phyloP scores from a whole-genome alignment of 2,113 vertebrate species.

The Campylomormyrus numenius region DNA sequence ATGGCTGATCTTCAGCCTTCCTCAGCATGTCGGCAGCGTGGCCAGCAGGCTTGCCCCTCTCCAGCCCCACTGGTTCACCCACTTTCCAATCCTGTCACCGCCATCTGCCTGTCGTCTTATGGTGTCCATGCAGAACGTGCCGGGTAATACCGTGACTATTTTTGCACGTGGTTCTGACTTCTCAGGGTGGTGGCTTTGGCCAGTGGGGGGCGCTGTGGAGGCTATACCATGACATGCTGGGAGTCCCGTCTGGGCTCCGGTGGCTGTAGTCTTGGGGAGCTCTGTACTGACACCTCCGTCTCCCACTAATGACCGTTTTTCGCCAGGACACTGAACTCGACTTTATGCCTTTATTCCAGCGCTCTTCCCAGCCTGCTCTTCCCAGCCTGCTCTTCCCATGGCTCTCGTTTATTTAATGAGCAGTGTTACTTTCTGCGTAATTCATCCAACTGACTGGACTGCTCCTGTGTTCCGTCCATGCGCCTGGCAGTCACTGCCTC shows the following conservation, averaged over 20 bases:
- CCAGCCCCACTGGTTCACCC: neutral
- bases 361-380: neutral
- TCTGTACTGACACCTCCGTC: neutral
- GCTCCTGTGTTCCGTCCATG: neutral
- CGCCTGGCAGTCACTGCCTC: neutral
- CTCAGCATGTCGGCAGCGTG: neutral
- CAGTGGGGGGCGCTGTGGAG: neutral
- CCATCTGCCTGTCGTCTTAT: neutral
- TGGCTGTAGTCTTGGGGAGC: neutral
- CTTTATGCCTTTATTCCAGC: neutral
- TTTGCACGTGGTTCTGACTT: neutral
- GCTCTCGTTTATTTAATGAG: neutral
- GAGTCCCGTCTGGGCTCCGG: neutral
- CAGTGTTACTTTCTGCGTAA: neutral
- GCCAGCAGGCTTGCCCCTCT: neutral
- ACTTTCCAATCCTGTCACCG: neutral
- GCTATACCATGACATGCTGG: neutral
- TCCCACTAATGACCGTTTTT: neutral
- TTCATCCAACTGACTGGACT: neutral
- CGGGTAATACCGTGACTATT: neutral
- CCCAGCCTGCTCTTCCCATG: neutral
- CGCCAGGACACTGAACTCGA: neutral
- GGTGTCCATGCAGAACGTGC: neutral
- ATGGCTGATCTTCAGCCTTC: neutral
- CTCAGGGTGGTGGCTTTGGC: neutral